Evolutionary conservation across 2,888 invertebrate species (phyloP).

Genomic region (Arrhopalites spinosus): DNA sequence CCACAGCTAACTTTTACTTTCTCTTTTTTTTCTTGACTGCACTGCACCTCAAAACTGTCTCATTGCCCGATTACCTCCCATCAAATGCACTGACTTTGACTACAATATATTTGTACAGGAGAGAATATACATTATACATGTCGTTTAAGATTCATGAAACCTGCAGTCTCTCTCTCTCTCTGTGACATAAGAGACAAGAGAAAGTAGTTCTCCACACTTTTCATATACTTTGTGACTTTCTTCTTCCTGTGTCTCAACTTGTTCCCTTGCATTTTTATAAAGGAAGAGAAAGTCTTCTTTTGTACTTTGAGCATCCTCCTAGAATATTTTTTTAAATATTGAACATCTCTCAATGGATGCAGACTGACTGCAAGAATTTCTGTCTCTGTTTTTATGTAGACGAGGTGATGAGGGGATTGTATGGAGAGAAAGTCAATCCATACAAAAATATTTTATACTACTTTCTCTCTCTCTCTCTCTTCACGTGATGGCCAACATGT

Average conservation of each 20-base stretch:
- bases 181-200: not conserved
- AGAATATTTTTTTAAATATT: not conserved
- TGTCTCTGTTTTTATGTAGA: not conserved
- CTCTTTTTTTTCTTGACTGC: too few relatives aligned
- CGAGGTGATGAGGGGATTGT: not conserved
- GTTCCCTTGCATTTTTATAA: not conserved
- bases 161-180: not conserved
- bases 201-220: not conserved
- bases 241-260: too few relatives aligned
- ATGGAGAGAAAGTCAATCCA: not conserved
- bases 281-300: not conserved
- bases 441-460: too few relatives aligned
- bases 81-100: conserved; percentile 1
- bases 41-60: too few relatives aligned
- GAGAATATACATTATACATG: not conserved
- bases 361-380: too few relatives aligned
- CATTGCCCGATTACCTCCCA: not conserved
- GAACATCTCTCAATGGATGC: not conserved
- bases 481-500: not conserved
- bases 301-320: too few relatives aligned
- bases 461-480: too few relatives aligned
- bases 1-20: too few relatives aligned
- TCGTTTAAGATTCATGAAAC: conserved; percentile 7
- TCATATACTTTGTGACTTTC: too few relatives aligned
- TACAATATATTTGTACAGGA: not conserved